Evolutionary conservation across 2,888 invertebrate genomes (phyloP).

Genomic region (Tetheella fluctuosa): DNA sequence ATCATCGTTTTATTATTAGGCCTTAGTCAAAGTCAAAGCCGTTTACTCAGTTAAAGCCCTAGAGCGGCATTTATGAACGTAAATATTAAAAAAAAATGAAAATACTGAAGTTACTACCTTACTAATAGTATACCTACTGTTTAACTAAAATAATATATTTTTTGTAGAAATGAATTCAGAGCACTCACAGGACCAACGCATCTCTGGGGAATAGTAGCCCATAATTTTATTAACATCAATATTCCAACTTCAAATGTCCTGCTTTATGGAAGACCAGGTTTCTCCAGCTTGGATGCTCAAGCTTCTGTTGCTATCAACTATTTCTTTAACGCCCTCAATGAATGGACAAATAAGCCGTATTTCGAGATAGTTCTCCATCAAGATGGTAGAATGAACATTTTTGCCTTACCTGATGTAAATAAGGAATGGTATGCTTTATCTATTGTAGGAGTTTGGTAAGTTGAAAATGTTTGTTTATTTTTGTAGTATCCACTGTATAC

Average conservation of each 20-base stretch:
- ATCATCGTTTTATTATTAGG: too few relatives aligned
- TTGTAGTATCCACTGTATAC: too few relatives aligned
- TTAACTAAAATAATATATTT: constrained; percentile 5
- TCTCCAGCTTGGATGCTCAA: constrained; percentile 51
- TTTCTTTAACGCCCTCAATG: constrained; percentile 53
- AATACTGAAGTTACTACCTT: too few relatives aligned
- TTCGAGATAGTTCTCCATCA: constrained; percentile 60
- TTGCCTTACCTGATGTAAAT: constrained; percentile 67
- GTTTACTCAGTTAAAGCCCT: too few relatives aligned
- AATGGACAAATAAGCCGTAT: constrained; percentile 65
- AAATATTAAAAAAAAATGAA: too few relatives aligned
- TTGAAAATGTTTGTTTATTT: constrained; percentile 13
- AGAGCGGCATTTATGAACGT: too few relatives aligned
- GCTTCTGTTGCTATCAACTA: constrained; percentile 61
- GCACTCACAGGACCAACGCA: constrained; percentile 57
- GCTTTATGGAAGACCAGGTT: constrained; percentile 51
- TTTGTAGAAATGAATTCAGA: constrained; percentile 54
- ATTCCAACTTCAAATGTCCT: constrained; percentile 55
- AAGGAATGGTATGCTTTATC: constrained; percentile 69
- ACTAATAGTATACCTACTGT: too few relatives aligned
- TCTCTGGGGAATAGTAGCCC: constrained; percentile 70
- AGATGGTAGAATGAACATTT: constrained; percentile 55
- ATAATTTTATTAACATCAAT: constrained; percentile 57
- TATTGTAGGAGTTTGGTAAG: constrained; percentile 73
- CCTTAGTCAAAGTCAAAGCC: too few relatives aligned